These are phyloP conservation scores for Capreolus pygargus DNA, from an alignment of 2,113 vertebrate species.

Conservation along the genomic window DNA sequence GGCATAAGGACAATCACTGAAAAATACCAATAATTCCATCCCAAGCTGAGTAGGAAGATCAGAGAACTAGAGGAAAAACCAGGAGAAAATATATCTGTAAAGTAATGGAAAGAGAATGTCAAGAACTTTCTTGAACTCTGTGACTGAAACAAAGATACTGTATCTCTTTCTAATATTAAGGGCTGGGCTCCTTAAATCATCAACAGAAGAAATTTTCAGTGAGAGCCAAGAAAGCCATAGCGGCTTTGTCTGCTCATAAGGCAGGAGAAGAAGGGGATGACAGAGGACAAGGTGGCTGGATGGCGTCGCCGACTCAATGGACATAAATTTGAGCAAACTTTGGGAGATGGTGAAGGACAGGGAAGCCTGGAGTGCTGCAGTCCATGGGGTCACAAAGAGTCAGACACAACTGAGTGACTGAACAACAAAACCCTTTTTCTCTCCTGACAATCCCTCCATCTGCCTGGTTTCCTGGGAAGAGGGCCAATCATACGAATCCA, in stretches of 20 bases:
- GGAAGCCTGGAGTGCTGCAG: fast-evolving
- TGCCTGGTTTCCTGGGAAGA: background rate
- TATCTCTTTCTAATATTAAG: background rate
- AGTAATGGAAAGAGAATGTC: background rate
- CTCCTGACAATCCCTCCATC: background rate
- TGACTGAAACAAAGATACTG: background rate
- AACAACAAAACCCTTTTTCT: background rate
- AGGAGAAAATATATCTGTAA: background rate
- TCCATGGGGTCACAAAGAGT: background rate
- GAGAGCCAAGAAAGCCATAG: background rate
- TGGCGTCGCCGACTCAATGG: background rate
- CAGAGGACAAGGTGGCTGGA: background rate
- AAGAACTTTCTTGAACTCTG: background rate
- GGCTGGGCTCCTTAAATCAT: background rate
- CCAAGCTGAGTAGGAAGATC: background rate
- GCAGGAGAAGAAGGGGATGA: background rate
- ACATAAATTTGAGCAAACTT: background rate
- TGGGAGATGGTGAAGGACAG: background rate
- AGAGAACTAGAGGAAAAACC: background rate
- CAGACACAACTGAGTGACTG: background rate
- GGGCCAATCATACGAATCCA: background rate
- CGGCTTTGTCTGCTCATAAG: background rate
- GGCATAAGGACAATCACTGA: background rate
- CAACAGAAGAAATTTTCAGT: background rate
- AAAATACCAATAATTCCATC: background rate